Conservation (phyloP, 2,797 vertebrate genomes). For the Halcyon chelicuti region DNA sequence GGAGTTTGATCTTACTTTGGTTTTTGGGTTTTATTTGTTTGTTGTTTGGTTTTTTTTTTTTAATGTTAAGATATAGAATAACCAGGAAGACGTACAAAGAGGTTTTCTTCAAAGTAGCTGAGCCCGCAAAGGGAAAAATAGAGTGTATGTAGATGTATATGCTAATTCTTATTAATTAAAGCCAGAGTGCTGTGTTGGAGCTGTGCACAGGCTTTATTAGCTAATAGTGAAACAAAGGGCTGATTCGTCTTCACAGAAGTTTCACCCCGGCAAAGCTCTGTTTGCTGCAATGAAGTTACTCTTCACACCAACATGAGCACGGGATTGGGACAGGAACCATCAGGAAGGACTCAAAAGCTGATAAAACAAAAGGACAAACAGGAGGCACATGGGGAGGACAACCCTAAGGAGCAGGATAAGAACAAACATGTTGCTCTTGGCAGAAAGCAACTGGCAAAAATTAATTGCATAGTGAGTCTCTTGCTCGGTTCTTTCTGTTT, state of each 20-base stretch:
- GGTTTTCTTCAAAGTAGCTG: conserved; percentile 56
- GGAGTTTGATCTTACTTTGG: conserved; percentile 1
- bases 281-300: background rate
- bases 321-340: background rate
- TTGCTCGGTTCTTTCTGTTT: conserved; percentile 37
- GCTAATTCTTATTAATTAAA: conserved; percentile 69
- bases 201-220: conserved; percentile 22
- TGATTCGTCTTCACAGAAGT: background rate
- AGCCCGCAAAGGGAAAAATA: background rate
- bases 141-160: conserved; percentile 15
- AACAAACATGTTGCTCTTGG: conserved; percentile 49
- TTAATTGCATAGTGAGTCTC: background rate
- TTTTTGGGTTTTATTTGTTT: background rate
- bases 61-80: background rate
- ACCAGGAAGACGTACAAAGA: conserved; percentile 23
- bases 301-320: background rate
- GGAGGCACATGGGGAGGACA: background rate
- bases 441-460: conserved; percentile 41
- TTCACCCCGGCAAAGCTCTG: background rate
- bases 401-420: background rate
- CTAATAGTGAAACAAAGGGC: conserved; percentile 49
- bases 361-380: conserved; percentile 39
- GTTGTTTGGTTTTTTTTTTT: background rate
- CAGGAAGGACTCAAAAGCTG: background rate
- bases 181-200: background rate